These are phyloP conservation scores for Sarcophilus harrisii DNA, from an alignment of 2,797 vertebrate genomes.

Conservation along the genomic window DNA sequence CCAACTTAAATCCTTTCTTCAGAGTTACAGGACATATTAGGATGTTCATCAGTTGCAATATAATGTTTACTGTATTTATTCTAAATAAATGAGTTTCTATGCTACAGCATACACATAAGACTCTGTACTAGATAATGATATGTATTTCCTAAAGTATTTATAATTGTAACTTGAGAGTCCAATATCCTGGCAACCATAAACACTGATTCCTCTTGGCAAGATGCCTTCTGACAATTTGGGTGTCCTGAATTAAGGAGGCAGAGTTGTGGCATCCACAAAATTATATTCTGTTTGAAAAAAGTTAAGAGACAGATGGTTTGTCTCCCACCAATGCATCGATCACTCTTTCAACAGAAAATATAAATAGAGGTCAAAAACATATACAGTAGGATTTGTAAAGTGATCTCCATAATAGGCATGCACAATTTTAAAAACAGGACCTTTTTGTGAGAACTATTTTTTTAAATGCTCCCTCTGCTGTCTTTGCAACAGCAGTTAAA, in stretches of 20 bases:
- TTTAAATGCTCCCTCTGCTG: slow-evolving; percentile 12
- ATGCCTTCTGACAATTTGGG: slow-evolving; percentile 19
- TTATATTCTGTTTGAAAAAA: slow-evolving; percentile 25
- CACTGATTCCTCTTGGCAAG: background rate
- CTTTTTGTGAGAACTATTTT: slow-evolving; percentile 27
- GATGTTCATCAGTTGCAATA: background rate
- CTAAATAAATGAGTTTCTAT: slow-evolving; percentile 43
- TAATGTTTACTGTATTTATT: slow-evolving; percentile 55
- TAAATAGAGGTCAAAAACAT: slow-evolving; percentile 58
- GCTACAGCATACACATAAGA: slow-evolving; percentile 47
- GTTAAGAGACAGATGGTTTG: slow-evolving; percentile 16
- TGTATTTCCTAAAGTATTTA: slow-evolving; percentile 63
- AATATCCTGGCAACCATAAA: slow-evolving; percentile 54
- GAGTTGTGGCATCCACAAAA: slow-evolving; percentile 35
- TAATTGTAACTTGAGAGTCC: slow-evolving; percentile 54
- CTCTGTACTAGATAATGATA: slow-evolving; percentile 73
- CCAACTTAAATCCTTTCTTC: slow-evolving; percentile 56
- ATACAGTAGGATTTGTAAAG: slow-evolving; percentile 69
- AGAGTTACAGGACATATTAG: slow-evolving; percentile 35
- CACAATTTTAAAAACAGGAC: slow-evolving; percentile 57
- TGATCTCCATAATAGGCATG: slow-evolving; percentile 65
- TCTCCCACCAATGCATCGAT: slow-evolving; percentile 49
- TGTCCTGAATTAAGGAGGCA: background rate
- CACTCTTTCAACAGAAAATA: slow-evolving; percentile 66
- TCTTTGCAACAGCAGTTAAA: slow-evolving; percentile 44